Evolutionary conservation across 2,113 vertebrate genomes (phyloP), one percentile per base, ranked within the genome.

Genomic region (Corvus cornix): DNA sequence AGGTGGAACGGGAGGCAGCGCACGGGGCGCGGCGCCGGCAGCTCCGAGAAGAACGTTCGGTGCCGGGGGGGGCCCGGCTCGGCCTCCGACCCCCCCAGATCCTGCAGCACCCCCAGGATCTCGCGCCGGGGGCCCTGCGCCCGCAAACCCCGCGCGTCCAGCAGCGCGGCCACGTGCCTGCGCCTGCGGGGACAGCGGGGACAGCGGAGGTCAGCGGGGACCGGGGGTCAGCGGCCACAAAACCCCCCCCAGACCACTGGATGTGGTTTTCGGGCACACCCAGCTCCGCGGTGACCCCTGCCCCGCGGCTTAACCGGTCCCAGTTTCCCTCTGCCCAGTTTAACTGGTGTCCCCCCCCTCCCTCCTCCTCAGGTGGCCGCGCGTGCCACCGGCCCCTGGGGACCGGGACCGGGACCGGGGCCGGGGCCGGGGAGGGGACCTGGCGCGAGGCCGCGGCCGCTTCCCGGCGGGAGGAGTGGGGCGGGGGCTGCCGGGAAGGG

Each of bases 51-150:
- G 81, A 99, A 98, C 53, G 97, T 97, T 0, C 83, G 98, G 67
- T 98, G 98, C 5, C 98, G 98, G 23, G 97, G 58, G 5, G 96
- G 87, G 0, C 56, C 77, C 6, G 52, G 27, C 1, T 63, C 94
- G 5, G 87, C 94, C 15, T 95, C 96, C 0, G 74, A 14, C 2
- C n/a, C 74, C 35, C 99, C 98, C 83, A 99, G 96, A 93, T 99
- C 98, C 70, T 98, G 98, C 64, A 99, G 96, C 31, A 99, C 98
- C 3, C 98, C 98, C 82, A 99, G 96, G 93, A 99, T 98, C 97
- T 98, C 98, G 48, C 99, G 98, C 2, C 99, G 74, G 2, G 98
- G 49, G 98, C 97, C 0, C 92, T 86, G 23, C 98, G 97, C 97
- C 10, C 97, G 98, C 89, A 98, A 97, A 9, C 99, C 99, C 0